Percentiles rank a stretch among this genome's conserved stretches.
Conservation (phyloP, 2,888 invertebrate species). For the Acrobasis suavella region DNA sequence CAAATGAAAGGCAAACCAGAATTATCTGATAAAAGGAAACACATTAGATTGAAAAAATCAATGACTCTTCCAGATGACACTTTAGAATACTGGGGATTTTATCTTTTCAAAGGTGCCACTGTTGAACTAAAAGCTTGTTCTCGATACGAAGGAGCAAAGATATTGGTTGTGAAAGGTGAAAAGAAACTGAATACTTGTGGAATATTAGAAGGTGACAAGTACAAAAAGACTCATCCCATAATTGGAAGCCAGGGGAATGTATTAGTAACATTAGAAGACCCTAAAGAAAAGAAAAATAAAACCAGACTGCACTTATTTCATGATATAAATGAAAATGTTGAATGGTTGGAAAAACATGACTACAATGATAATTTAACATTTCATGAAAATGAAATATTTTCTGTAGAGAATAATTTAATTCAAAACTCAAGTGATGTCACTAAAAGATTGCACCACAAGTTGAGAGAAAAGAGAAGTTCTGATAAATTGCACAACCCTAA, state of each 20-base stretch:
- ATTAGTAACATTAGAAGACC: slow-evolving; percentile 68
- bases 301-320: slow-evolving; percentile 26
- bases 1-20: slow-evolving; percentile 87
- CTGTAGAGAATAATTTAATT: slow-evolving; percentile 8
- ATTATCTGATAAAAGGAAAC: slow-evolving; percentile 86
- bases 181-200: slow-evolving; percentile 90
- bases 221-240: slow-evolving; percentile 83
- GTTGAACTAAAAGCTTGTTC: slow-evolving; percentile 91
- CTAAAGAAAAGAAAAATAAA: slow-evolving; percentile 41
- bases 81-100: slow-evolving; percentile 94
- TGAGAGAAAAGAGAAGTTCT: slow-evolving; percentile 58
- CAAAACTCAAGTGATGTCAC: slow-evolving; percentile 21
- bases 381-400: slow-evolving; percentile 14
- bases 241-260: slow-evolving; percentile 83
- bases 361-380: slow-evolving; percentile 20
- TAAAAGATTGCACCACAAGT: slow-evolving; percentile 25
- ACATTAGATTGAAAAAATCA: slow-evolving; percentile 89
- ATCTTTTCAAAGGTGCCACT: slow-evolving; percentile 88
- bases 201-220: slow-evolving; percentile 86
- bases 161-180: slow-evolving; percentile 91
- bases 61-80: slow-evolving; percentile 93
- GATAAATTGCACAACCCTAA: slow-evolving; percentile 67
- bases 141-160: slow-evolving; percentile 88
- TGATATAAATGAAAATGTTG: slow-evolving; percentile 27
- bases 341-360: slow-evolving; percentile 26